Conservation (phyloP, 2,888 invertebrate genomes). For the Chaitophorus viminalis region DNA sequence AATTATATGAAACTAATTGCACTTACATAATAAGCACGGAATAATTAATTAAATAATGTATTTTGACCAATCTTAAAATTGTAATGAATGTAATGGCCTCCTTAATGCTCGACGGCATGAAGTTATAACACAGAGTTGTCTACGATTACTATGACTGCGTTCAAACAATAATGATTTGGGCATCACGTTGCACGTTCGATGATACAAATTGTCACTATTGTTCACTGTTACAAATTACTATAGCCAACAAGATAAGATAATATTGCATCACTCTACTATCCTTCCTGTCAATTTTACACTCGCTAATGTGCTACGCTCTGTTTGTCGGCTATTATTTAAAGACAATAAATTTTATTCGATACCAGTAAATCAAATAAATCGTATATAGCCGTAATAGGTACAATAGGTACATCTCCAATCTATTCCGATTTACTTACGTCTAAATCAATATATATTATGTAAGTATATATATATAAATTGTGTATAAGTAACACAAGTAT, state of each 20-base stretch:
- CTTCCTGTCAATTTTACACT: neutral
- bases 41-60: too few species aligned
- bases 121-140: too few species aligned
- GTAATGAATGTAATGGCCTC: too few species aligned
- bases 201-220: too few species aligned
- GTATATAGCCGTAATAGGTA: neutral
- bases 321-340: neutral
- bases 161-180: too few species aligned
- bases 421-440: neutral
- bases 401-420: neutral
- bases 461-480: neutral
- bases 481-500: neutral
- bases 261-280: neutral
- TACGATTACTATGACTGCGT: too few species aligned
- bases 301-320: neutral
- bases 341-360: neutral
- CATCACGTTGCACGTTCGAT: too few species aligned
- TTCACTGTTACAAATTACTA: neutral
- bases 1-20: too few species aligned
- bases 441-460: neutral
- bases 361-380: neutral
- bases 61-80: too few species aligned
- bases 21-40: too few species aligned
- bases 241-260: neutral
- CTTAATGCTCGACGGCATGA: too few species aligned